Evolutionary conservation across 2,888 invertebrate genomes (phyloP), one percentile per base, ranked within the genome.

Genomic region (Latrodectus elegans): DNA sequence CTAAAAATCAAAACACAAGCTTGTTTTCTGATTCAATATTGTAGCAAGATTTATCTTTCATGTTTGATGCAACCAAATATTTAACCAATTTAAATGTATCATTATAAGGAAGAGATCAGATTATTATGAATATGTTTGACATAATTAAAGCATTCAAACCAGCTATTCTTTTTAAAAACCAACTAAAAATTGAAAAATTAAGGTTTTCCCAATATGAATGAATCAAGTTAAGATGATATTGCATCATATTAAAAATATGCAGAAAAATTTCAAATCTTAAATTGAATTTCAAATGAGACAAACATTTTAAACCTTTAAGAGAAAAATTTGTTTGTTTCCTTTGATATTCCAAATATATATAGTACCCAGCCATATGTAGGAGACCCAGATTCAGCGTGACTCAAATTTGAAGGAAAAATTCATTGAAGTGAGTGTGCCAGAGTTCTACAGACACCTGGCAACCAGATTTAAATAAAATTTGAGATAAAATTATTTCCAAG

Each of bases 1-100:
- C 17, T 52, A 74, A 74, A 70, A 74, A 74, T n/a, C 3, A 53
- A 74, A 22, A 26, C 3, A 17, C 9, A 11, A 74, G 17, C 55
- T 55, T 55, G 17, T 17, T 74, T 53, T 74, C 14, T n/a, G 9
- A 74, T 52, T 6, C 8, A 52, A 55, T 15, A 74, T 52, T 4
- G 73, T 73, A 17, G 12, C 73, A n/a, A 73, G 22, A 73, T n/a
- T 51, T 73, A 53, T 53, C n/a, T 1, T 73, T 73, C 22, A 55
- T 49, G 52, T 12, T 73, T 73, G 53, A 73, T 73, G 52, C 1
- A 53, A 52, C 73, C 0, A 71, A 71, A 71, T 4, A 71, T 1
- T 71, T 71, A 51, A 51, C n/a, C 65, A 38, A 71, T 71, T 71
- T 71, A 49, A 71, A 49, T 51, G 22, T 6, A 8, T n/a, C 15